These are phyloP conservation scores for Mya arenaria DNA, from an alignment of 1,140 invertebrate genomes.

Conservation along the genomic window DNA sequence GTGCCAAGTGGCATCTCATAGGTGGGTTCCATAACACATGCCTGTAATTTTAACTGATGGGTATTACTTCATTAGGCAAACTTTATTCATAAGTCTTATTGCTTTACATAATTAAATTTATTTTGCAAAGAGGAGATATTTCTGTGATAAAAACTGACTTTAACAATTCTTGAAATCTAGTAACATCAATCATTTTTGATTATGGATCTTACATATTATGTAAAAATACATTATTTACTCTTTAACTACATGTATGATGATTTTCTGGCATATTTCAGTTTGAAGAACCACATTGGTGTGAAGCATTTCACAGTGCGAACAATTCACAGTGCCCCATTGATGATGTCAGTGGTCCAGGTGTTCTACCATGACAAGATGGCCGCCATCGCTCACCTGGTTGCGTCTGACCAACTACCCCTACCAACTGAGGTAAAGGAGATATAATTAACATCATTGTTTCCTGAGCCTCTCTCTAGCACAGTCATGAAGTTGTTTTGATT, in stretches of 20 bases:
- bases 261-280: conserved; percentile 61
- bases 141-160: not conserved
- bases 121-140: not conserved
- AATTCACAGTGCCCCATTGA: conserved; percentile 65
- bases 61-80: too few species aligned
- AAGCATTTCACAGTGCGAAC: conserved; percentile 55
- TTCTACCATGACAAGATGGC: conserved; percentile 67
- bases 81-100: too few species aligned
- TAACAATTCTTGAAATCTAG: not conserved
- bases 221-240: too few species aligned
- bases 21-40: too few species aligned
- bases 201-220: too few species aligned
- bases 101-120: not conserved
- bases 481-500: too few species aligned
- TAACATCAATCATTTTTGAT: too few species aligned
- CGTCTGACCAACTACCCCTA: conserved; percentile 69
- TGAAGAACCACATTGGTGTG: conserved; percentile 57
- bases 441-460: too few species aligned
- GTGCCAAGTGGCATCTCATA: conserved; percentile 75
- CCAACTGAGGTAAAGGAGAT: too few species aligned
- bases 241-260: too few species aligned
- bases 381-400: conserved; percentile 68
- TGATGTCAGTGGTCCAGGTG: conserved; percentile 72
- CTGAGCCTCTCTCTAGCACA: too few species aligned
- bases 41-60: too few species aligned